Evolutionary conservation across 2,888 invertebrate genomes (phyloP), one percentile per base, ranked within the genome.

Genomic region (Xestia sexstrigata): DNA sequence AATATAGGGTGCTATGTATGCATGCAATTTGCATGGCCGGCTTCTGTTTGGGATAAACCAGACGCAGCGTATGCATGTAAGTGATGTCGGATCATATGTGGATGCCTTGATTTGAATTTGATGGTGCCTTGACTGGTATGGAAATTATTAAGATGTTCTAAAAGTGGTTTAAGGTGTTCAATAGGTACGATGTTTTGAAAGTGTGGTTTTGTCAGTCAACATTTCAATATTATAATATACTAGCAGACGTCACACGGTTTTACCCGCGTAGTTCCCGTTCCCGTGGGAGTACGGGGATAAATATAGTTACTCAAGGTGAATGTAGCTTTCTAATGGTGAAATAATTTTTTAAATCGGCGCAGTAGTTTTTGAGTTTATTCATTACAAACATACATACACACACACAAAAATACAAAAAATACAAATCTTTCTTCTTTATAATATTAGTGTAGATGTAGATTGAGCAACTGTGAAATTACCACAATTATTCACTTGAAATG

Each of bases 1-100:
- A 87, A 89, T 85, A 83, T 79, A 74, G 87, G 88, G 88, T 89
- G 86, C 88, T 89, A 89, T 90, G 89, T 91, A 90, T 91, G 90
- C 89, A 89, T 90, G 89, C 90, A 90, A 93, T 92, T 92, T 93
- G 93, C 91, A 91, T 92, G 88, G 76, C 79, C 86, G 85, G 88
- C 89, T 86, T 88, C 90, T 87, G 88, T 90, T 87, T 82, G 80
- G 86, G 68, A 76, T 83, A 83, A 86, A 85, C 87, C 82, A 73
- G 47, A 62, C 82, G 74, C 74, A 85, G 68, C 85, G 82, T 88
- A 87, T 85, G 87, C 88, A 87, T 87, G 87, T 86, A 89, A 88
- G 87, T 82, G 85, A 84, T 86, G 87, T 82, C 76, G 79, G 82
- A 88, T 87, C 88, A 87, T 90, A 85, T 86, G 82, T 84, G 78